Evolutionary conservation across 2,888 invertebrate genomes (phyloP), one percentile per base, ranked within the genome.

Genomic region (Ceriagrion tenellum): DNA sequence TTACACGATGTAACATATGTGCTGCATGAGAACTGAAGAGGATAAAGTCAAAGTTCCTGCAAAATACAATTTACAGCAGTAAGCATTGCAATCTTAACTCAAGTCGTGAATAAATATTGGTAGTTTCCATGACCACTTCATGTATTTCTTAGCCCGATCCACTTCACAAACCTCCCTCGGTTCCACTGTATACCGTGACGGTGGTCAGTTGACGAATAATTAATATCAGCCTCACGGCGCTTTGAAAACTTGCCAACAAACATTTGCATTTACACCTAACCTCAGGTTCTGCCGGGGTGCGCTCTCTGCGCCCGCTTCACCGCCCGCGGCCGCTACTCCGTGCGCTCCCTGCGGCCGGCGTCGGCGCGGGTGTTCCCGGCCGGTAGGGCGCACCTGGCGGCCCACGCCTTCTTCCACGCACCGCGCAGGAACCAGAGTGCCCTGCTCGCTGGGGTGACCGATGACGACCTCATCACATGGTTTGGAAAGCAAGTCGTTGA

Each of bases 391-490:
- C 98, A 98, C 96, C 96, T 98, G 91, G 97, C 98, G 0, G 98
- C 98, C 0, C 98, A 98, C 96, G 97, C 97, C 10, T 98, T 98
- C 96, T 98, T 98, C 97, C 98, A 98, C 95, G 97, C 98, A 0
- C 93, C 93, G 63, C 23, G 93, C 26, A 97, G 97, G 96, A 97
- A 97, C 90, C 97, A 97, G n/a, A 98, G 98, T 96, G 97, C 97
- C 23, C 96, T 98, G 63, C 97, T 98, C 0, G 97, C 97, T 96
- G 98, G 97, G 16, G 98, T 98, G 59, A 98, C 98, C 26, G 98
- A 98, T 95, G 98, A 98, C 96, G 98, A 98, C 96, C 97, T 98
- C 40, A 98, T 98, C 59, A 98, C 98, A 4, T 98, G 98, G 98
- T 98, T 98, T 96, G 98, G 98, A 56, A 74, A 69, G 18, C 88